These are phyloP conservation scores for Drosophila prolongata DNA, from an alignment of 2,888 invertebrate genomes.

Conservation along the genomic window DNA sequence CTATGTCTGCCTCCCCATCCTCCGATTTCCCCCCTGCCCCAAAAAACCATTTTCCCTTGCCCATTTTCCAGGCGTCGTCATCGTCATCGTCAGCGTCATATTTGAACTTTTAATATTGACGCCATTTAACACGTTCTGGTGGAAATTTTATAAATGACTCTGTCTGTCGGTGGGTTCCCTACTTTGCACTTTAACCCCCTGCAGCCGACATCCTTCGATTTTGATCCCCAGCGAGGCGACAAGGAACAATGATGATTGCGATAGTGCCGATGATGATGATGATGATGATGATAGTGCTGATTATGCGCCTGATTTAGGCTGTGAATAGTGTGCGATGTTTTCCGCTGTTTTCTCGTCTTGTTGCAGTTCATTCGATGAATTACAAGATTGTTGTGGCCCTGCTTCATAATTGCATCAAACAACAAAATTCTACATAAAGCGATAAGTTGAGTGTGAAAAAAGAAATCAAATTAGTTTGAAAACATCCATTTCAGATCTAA, in stretches of 20 bases:
- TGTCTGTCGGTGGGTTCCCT: constrained; percentile 57
- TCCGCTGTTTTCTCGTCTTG: constrained; percentile 3
- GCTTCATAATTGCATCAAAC: not conserved
- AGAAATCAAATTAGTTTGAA: no score
- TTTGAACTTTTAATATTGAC: constrained; percentile 80
- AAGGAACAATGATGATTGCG: constrained; percentile 6
- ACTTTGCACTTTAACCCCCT: not conserved
- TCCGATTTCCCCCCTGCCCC: not conserved
- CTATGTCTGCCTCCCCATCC: constrained; percentile 44
- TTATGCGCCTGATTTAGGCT: constrained; percentile 21
- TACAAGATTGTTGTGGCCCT: constrained; percentile 1
- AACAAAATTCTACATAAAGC: not conserved
- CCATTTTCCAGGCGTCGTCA: constrained; percentile 20
- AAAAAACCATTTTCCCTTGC: constrained; percentile 3
- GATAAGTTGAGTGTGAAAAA: not conserved
- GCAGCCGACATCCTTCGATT: constrained; percentile 19
- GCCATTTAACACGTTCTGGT: constrained; percentile 78
- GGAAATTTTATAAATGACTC: constrained; percentile 78
- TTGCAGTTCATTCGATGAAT: constrained; percentile 3
- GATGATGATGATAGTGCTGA: constrained; percentile 24
- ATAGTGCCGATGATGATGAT: constrained; percentile 7
- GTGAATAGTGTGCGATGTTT: not conserved
- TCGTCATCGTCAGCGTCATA: constrained; percentile 70
- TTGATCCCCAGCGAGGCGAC: constrained; percentile 18
- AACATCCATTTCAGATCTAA: no score